A percentile compares a stretch with the other conserved stretches of the same genome.
phyloP scores from a whole-genome alignment of 1,140 invertebrate genomes.

The Drosophila sproati region DNA sequence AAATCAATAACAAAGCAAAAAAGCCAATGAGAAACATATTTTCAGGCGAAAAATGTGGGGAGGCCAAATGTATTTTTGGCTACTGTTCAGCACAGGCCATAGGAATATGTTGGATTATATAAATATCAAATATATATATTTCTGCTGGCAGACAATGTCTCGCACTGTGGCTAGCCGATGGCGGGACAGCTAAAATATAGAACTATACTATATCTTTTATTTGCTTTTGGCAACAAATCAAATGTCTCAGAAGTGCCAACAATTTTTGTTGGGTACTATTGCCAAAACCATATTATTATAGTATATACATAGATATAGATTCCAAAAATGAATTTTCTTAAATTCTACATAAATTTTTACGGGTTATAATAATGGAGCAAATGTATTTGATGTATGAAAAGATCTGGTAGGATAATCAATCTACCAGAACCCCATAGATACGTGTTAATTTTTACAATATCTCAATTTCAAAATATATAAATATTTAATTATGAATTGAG shows the following conservation, averaged over 20 bases:
- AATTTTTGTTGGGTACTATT: conserved; percentile 5
- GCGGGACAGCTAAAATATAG: conserved; percentile 66
- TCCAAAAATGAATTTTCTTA: background rate
- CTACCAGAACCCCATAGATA: no score
- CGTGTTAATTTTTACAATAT: no score
- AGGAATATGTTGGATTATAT: conserved; percentile 26
- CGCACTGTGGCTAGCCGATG: conserved; percentile 75
- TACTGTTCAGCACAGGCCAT: conserved; percentile 45
- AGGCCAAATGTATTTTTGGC: conserved; percentile 75
- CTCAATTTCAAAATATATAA: no score
- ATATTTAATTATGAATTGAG: no score
- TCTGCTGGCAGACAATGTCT: conserved; percentile 65
- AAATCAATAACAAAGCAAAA: conserved; percentile 58
- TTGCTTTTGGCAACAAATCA: conserved; percentile 40
- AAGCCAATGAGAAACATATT: conserved; percentile 46
- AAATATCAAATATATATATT: conserved; percentile 10
- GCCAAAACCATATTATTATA: conserved; percentile 27
- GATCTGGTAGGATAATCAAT: no score
- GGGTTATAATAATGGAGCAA: no score
- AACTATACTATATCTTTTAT: conserved; percentile 34
- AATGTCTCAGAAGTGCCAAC: conserved; percentile 19
- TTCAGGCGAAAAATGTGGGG: conserved; percentile 55
- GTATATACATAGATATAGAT: background rate
- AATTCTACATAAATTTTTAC: background rate
- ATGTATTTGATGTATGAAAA: no score